These are phyloP conservation scores for Enteromius mattozi DNA, from an alignment of 2,797 vertebrate species.

Conservation along the genomic window DNA sequence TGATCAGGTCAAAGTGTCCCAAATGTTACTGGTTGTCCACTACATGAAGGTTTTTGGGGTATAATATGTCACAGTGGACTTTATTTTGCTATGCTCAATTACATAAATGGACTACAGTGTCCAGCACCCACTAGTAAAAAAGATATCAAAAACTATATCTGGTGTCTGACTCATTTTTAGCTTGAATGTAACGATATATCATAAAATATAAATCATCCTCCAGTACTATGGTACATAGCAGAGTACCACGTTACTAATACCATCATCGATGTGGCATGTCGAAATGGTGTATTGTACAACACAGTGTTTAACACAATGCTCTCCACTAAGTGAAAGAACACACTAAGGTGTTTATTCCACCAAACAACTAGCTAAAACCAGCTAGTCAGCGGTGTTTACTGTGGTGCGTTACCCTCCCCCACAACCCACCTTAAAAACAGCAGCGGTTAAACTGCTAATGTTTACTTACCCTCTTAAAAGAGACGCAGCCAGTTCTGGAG, in stretches of 20 bases:
- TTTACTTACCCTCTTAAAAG: slow-evolving; percentile 72
- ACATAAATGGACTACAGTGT: neutral
- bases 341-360: neutral
- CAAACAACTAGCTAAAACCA: neutral
- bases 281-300: neutral
- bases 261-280: neutral
- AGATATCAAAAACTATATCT: neutral
- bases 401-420: slow-evolving; percentile 52
- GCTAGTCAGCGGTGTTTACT: slow-evolving; percentile 9
- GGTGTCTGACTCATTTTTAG: neutral
- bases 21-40: too few species aligned
- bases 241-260: neutral
- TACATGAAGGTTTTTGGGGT: too few species aligned
- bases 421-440: slow-evolving; percentile 64
- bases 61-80: too few species aligned
- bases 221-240: neutral
- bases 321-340: neutral
- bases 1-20: too few species aligned
- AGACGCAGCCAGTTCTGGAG: slow-evolving; percentile 55
- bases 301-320: neutral
- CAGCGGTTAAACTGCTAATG: slow-evolving; percentile 48
- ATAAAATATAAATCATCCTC: neutral
- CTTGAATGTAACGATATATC: neutral
- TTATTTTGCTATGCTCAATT: too few species aligned
- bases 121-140: neutral